Evolutionary conservation across 2,888 invertebrate species (phyloP), one percentile per base, ranked within the genome.

Genomic region (Synergus gifuensis): DNA sequence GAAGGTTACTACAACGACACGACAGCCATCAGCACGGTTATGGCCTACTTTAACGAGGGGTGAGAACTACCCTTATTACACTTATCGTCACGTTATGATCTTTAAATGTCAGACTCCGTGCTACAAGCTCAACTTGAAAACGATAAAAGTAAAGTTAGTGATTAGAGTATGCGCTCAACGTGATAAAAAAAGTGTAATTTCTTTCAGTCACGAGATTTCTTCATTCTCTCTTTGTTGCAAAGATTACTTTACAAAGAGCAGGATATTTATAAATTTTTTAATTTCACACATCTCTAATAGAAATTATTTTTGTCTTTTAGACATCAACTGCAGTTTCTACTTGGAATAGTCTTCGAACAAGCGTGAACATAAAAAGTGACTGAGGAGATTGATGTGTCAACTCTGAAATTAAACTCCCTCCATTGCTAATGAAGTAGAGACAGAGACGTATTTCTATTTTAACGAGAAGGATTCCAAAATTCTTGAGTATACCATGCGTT

Each of bases 1-100:
- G n/a, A 49, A 9, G 69, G 40, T 16, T 42, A 64, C 40, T 40
- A 64, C 40, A 64, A 64, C 16, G 40, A 64, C 40, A 7, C 64
- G 64, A 64, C 64, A 40, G 40, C 64, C 40, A 64, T 64, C 69
- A 49, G 18, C 28, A 28, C 49, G 22, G 46, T 46, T 69, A 69
- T 49, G n/a, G 28, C n/a, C 49, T 49, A 22, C 28, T 73, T 54
- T 54, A 49, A 54, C 49, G 49, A 73, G 73, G 73, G 73, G 69
- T 54, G 49, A 54, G n/a, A 73, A 54, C 73, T 54, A 73, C 73
- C 49, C 49, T 73, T 73, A 73, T 54, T 73, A 73, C 73, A 73
- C 54, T 73, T 73, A 73, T 73, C 73, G 49, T 73, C 73, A 73
- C 73, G 73, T 49, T 73, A 54, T 73, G 49, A 54, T 73, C 73